Evolutionary conservation across 1,140 invertebrate species (phyloP), one percentile per base, ranked within the genome.

Genomic region (Magallana angulata): DNA sequence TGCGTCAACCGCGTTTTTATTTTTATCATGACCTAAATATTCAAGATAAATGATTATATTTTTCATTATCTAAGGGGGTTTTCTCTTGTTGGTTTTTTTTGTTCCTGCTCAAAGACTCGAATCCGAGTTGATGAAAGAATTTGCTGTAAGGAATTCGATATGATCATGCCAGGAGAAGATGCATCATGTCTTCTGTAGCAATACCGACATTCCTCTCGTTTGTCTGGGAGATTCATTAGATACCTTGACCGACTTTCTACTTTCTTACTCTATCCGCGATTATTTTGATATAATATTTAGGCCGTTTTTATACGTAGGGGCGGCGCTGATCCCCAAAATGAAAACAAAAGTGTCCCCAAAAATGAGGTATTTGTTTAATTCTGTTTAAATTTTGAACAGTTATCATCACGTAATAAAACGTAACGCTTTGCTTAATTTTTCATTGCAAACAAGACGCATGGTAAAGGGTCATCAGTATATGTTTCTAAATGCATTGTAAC

Each of bases 211-310:
- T 64, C 16, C 16, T n/a, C 24, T 12, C 24, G 2, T 18, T 76
- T 76, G 24, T 24, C 11, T 36, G 6, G 24, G 36, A 76, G 68
- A 76, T 11, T 9, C 24, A 76, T 30, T 16, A 76, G 9, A 76
- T 8, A 76, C 68, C 68, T 76, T 76, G 68, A 76, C 68, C 12
- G 68, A 76, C 68, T 76, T 36, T 76, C 68, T 76, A 12, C 7
- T 11, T 30, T 76, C 24, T 36, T 11, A 1, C 7, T 8, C 36
- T 30, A 24, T 76, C 14, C 36, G 3, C 6, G 68, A 30, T 76
- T 76, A 76, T 76, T 76, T 76, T 76, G 36, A 48, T 48, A 48
- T 48, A 48, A 48, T 4, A 48, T 5, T 48, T 48, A 5, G 36
- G 36, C 36, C 2, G 2, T 4, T 48, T 48, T 48, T 5, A 48